phyloP scores from a whole-genome alignment of 2,113 vertebrate genomes.

The Diphyllodes magnificus region DNA sequence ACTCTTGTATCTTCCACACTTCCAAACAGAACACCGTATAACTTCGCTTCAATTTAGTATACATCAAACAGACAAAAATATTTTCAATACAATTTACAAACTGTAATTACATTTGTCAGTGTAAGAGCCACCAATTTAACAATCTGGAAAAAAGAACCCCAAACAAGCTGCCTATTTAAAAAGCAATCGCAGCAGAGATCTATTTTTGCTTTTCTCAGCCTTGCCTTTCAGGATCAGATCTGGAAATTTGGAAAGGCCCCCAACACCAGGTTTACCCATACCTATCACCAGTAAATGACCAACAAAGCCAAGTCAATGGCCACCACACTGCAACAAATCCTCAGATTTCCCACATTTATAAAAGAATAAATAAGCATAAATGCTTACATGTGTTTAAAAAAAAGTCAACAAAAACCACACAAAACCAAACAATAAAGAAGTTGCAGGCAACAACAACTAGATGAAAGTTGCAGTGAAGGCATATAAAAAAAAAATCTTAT shows the following conservation, averaged over 20 bases:
- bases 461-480: not conserved
- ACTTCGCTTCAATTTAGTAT: slow-evolving; percentile 73
- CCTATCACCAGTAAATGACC: not conserved
- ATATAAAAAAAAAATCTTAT: not conserved
- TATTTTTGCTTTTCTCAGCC: not conserved
- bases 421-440: not conserved
- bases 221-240: slow-evolving; percentile 1
- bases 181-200: not conserved
- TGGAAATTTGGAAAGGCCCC: not conserved
- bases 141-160: not conserved
- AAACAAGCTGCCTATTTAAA: slow-evolving; percentile 1
- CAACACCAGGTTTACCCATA: not conserved
- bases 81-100: slow-evolving; percentile 61
- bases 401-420: too few relatives aligned
- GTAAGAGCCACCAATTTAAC: not conserved
- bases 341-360: not conserved
- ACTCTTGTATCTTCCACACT: slow-evolving; percentile 84
- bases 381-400: not conserved
- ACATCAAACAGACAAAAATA: slow-evolving; percentile 71
- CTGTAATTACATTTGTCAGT: slow-evolving; percentile 44
- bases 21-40: slow-evolving; percentile 79
- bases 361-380: not conserved
- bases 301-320: not conserved
- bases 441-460: not conserved
- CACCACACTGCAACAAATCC: not conserved